Percentiles rank a stretch among this genome's conserved stretches.
These are phyloP conservation scores for Dendrolimus punctatus DNA, from an alignment of 1,140 invertebrate genomes.

Conservation along the genomic window DNA sequence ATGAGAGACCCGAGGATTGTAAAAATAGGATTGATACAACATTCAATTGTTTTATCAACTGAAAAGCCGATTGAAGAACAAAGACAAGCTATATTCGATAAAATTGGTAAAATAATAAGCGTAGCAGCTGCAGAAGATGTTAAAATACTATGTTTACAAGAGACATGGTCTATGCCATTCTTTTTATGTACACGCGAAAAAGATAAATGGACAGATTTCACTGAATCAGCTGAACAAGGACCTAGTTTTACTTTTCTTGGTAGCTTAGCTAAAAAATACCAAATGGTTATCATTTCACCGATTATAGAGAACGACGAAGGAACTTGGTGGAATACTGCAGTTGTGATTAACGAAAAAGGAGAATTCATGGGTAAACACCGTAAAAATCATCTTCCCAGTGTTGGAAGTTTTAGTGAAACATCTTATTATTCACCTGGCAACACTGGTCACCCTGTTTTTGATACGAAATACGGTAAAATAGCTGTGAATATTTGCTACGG, in stretches of 20 bases:
- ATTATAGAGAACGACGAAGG: slow-evolving; percentile 93
- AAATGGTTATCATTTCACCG: slow-evolving; percentile 96
- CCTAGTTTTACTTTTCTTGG: slow-evolving; percentile 88
- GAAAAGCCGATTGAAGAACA: slow-evolving; percentile 82
- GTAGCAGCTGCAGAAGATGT: slow-evolving; percentile 86
- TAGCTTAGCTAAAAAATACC: slow-evolving; percentile 84
- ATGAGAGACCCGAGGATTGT: slow-evolving; percentile 81
- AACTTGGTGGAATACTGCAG: slow-evolving; percentile 95
- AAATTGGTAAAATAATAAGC: slow-evolving; percentile 85
- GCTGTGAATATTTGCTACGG: slow-evolving; percentile 99
- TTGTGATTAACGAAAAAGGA: slow-evolving; percentile 92
- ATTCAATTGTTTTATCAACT: slow-evolving; percentile 88
- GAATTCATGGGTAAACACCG: slow-evolving; percentile 93
- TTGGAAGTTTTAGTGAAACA: slow-evolving; percentile 98
- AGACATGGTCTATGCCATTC: slow-evolving; percentile 99
- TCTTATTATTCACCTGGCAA: slow-evolving; percentile 97
- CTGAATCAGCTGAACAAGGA: slow-evolving; percentile 91
- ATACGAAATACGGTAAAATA: slow-evolving; percentile 89
- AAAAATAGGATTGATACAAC: slow-evolving; percentile 90
- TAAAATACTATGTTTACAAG: slow-evolving; percentile 95
- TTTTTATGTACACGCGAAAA: slow-evolving; percentile 98
- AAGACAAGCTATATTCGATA: slow-evolving; percentile 83
- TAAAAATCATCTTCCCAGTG: slow-evolving; percentile 98
- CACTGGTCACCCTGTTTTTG: slow-evolving; percentile 94
- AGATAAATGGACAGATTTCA: slow-evolving; percentile 96